These are phyloP conservation scores for Tetranychus truncatus DNA, from an alignment of 2,888 invertebrate species.

Conservation along the genomic window DNA sequence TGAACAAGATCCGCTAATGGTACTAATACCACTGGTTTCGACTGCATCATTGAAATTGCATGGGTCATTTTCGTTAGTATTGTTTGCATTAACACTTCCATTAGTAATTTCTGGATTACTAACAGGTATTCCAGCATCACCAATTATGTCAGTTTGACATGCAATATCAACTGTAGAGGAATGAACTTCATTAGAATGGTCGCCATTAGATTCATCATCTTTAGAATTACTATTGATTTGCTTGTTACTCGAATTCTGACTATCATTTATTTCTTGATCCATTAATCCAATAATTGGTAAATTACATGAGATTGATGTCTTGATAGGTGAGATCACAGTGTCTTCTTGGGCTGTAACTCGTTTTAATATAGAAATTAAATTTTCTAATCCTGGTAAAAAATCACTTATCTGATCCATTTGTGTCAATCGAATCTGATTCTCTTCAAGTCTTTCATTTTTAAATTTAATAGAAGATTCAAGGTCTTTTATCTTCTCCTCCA, in stretches of 20 bases:
- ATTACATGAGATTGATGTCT: not conserved
- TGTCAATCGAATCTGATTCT: not conserved
- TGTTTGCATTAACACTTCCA: not conserved
- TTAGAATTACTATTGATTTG: not conserved
- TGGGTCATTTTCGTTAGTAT: not conserved
- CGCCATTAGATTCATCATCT: not conserved
- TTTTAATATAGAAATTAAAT: not conserved
- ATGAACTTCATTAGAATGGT: not conserved
- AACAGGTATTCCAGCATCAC: not conserved
- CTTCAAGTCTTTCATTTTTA: conserved; percentile 4
- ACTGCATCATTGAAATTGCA: not conserved
- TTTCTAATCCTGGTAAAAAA: not conserved
- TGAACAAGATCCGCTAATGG: not conserved
- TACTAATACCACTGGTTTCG: not conserved
- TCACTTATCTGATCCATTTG: not conserved
- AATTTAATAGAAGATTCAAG: not conserved
- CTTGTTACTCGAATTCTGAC: not conserved
- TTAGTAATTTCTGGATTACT: not conserved
- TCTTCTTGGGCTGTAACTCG: not conserved
- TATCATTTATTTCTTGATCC: not conserved
- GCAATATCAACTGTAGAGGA: not conserved
- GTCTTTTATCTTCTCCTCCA: conserved; percentile 7
- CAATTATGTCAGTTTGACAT: not conserved
- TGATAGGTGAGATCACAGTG: not conserved
- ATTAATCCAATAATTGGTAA: too few relatives aligned